phyloP scores from a whole-genome alignment of 2,888 invertebrate genomes.

The Coleophora deauratella region DNA sequence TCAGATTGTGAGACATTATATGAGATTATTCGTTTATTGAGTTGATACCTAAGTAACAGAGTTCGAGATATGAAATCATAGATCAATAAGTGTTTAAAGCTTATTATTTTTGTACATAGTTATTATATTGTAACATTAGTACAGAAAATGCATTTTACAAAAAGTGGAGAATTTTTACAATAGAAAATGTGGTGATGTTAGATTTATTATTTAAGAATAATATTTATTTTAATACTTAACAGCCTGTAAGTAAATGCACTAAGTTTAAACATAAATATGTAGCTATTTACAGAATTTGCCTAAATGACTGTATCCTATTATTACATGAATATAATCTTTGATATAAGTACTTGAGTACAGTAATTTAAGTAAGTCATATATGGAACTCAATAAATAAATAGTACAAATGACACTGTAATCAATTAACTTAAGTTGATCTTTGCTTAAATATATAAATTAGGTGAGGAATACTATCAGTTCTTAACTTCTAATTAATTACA shows the following conservation, averaged over 20 bases:
- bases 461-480: constrained; percentile 56
- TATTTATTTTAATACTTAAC: constrained; percentile 47
- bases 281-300: constrained; percentile 49
- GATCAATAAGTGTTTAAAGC: constrained; percentile 53
- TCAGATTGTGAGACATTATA: too few species aligned
- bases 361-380: constrained; percentile 44
- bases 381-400: too few species aligned
- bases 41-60: background rate
- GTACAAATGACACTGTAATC: too few species aligned
- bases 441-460: constrained; percentile 22
- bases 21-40: too few species aligned
- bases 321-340: constrained; percentile 31
- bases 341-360: constrained; percentile 37
- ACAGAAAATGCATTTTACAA: constrained; percentile 13
- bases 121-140: constrained; percentile 58
- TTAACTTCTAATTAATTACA: constrained; percentile 36
- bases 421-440: constrained; percentile 24
- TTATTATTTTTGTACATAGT: constrained; percentile 70
- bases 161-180: constrained; percentile 18
- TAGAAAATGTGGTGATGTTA: constrained; percentile 33
- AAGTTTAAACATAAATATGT: constrained; percentile 43
- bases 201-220: constrained; percentile 36
- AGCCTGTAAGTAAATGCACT: constrained; percentile 67
- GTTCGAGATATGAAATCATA: constrained; percentile 1
- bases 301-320: constrained; percentile 16